Conservation (phyloP, 2,888 invertebrate species). For the Brassicogethes aeneus region DNA sequence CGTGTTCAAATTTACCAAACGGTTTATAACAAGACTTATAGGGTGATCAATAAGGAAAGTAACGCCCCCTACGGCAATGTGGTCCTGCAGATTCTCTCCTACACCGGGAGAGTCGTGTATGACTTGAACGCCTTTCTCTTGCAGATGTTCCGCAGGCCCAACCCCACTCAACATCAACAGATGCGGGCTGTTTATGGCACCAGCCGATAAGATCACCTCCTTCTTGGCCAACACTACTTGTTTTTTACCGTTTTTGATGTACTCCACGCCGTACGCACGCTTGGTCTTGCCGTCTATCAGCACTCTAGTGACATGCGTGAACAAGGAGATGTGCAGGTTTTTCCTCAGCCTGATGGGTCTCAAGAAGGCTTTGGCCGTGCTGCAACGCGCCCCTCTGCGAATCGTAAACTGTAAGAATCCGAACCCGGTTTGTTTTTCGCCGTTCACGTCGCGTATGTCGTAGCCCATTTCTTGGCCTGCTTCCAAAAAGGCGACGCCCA, state of each 20-base stretch:
- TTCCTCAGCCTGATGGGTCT: constrained; percentile 66
- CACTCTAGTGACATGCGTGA: constrained; percentile 66
- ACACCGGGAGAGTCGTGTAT: constrained; percentile 74
- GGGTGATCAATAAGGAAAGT: constrained; percentile 74
- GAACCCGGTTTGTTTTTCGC: constrained; percentile 78
- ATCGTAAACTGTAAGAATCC: constrained; percentile 85
- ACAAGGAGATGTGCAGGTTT: constrained; percentile 75
- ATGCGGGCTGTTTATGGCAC: constrained; percentile 87
- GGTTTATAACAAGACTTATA: constrained; percentile 68
- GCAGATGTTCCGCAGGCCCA: constrained; percentile 66
- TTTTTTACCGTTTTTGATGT: constrained; percentile 60
- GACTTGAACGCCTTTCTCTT: constrained; percentile 57
- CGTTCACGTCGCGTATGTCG: constrained; percentile 77
- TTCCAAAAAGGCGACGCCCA: constrained; percentile 77
- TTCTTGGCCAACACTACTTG: constrained; percentile 59
- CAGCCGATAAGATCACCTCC: constrained; percentile 80
- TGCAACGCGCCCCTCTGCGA: constrained; percentile 73
- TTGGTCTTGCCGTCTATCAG: constrained; percentile 59
- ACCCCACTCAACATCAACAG: constrained; percentile 84
- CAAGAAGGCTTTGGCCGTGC: constrained; percentile 77
- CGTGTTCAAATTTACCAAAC: constrained; percentile 75
- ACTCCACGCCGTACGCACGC: constrained; percentile 69
- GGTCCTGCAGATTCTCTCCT: constrained; percentile 77
- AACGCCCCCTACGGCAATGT: constrained; percentile 79
- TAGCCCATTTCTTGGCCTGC: constrained; percentile 91